Conservation (phyloP, 1,140 invertebrate genomes). For the Cotesia typhae region DNA sequence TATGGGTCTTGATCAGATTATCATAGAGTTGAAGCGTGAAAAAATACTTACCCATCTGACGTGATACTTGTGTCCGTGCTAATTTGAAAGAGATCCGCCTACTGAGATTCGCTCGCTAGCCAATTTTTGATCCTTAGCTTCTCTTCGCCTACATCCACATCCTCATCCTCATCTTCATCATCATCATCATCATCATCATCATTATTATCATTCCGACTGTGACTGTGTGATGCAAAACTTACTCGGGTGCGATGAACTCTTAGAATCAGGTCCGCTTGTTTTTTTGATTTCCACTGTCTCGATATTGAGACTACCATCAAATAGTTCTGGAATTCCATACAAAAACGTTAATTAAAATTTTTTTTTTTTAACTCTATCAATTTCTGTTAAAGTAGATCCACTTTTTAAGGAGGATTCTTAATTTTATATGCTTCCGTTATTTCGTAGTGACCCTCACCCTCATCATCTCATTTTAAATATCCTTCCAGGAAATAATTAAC, state of each 20-base stretch:
- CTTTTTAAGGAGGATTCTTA: neutral
- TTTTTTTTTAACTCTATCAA: neutral
- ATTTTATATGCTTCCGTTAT: too few species aligned
- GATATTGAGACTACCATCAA: neutral
- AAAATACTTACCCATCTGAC: too few species aligned
- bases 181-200: too few species aligned
- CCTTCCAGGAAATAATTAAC: too few species aligned
- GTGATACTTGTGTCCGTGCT: neutral
- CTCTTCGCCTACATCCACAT: too few species aligned
- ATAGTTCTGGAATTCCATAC: too few species aligned
- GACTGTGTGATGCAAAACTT: constrained; percentile 17
- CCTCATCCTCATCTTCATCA: too few species aligned
- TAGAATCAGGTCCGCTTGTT: constrained; percentile 16
- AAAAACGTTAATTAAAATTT: neutral
- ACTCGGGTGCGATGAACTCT: constrained; percentile 15
- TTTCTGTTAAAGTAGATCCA: neutral
- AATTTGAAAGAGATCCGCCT: constrained; percentile 10
- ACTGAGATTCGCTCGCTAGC: neutral
- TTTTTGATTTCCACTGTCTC: constrained; percentile 29
- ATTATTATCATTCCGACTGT: too few species aligned
- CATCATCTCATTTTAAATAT: too few species aligned
- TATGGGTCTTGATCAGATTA: too few species aligned
- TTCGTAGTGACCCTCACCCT: neutral
- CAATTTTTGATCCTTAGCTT: too few species aligned
- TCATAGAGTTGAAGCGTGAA: too few species aligned